These are phyloP conservation scores for Hyperoodon ampullatus DNA, from an alignment of 2,113 vertebrate genomes.

Conservation along the genomic window DNA sequence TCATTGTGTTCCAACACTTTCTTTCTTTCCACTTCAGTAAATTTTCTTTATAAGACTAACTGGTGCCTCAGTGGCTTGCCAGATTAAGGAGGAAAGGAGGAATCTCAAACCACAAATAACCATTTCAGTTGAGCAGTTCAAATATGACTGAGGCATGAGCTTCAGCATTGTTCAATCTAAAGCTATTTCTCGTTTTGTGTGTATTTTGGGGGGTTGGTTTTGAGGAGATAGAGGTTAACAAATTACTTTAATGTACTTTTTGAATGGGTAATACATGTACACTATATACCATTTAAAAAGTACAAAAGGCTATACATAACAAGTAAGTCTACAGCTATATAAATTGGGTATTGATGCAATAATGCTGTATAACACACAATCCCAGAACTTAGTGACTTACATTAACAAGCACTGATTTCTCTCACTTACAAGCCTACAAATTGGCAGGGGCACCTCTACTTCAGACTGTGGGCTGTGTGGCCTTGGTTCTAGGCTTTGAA, in stretches of 20 bases:
- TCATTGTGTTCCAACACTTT: background rate
- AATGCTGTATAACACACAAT: background rate
- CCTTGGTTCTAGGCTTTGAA: background rate
- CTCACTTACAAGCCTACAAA: background rate
- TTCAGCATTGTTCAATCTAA: background rate
- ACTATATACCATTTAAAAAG: background rate
- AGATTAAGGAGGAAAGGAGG: conserved; percentile 22
- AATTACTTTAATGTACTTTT: conserved; percentile 19
- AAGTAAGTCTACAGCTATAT: background rate
- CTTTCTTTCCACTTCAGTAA: conserved; percentile 10
- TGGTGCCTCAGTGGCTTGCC: background rate
- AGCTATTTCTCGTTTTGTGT: background rate
- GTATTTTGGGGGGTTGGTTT: background rate
- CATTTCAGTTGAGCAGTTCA: background rate
- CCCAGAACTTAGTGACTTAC: background rate
- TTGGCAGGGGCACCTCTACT: background rate
- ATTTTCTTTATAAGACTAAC: conserved; percentile 31
- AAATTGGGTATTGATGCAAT: background rate
- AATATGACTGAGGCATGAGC: background rate
- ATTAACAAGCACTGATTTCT: background rate
- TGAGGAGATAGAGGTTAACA: background rate
- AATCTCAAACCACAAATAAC: conserved; percentile 39
- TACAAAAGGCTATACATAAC: background rate
- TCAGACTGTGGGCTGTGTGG: background rate
- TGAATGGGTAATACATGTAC: background rate